Evolutionary conservation across 2,797 vertebrate genomes (phyloP).

Genomic region (Acrossocheilus fasciatus): DNA sequence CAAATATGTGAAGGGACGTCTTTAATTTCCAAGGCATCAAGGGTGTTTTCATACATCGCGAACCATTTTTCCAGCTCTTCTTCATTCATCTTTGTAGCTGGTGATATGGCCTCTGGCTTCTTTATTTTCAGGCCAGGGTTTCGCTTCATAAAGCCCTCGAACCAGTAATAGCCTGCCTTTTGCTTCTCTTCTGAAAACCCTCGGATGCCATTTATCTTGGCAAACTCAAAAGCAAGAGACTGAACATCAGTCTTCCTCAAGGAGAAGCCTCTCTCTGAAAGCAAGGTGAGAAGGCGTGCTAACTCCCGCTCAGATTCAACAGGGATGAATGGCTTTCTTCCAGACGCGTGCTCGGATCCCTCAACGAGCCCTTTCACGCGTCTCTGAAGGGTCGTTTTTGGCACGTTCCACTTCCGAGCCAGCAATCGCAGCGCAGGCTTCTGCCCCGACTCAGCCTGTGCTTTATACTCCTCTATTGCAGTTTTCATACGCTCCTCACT

Average conservation of each 20-base stretch:
- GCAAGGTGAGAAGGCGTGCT: slow-evolving; percentile 10
- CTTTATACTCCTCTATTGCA: slow-evolving; percentile 27
- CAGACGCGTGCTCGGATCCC: slow-evolving; percentile 9
- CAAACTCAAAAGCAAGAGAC: slow-evolving; percentile 40
- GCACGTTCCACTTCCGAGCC: slow-evolving; percentile 35
- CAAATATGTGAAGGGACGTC: slow-evolving; percentile 50
- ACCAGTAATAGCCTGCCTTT: slow-evolving; percentile 35
- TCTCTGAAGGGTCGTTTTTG: slow-evolving; percentile 16
- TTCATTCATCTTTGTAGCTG: slow-evolving; percentile 7
- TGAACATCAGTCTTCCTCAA: slow-evolving; percentile 35
- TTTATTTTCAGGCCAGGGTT: slow-evolving; percentile 45
- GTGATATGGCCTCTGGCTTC: slow-evolving; percentile 43
- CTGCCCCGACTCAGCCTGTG: not conserved
- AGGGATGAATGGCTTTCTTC: slow-evolving; percentile 30
- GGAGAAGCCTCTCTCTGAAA: slow-evolving; percentile 18
- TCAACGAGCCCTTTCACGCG: slow-evolving; percentile 28
- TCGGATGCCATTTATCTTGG: slow-evolving; percentile 19
- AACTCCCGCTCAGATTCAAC: slow-evolving; percentile 35
- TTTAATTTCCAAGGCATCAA: slow-evolving; percentile 19
- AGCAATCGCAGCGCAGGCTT: slow-evolving; percentile 13
- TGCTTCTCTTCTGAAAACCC: slow-evolving; percentile 40
- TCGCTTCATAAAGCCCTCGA: slow-evolving; percentile 47
- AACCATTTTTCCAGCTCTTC: slow-evolving; percentile 36
- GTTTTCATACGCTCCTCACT: slow-evolving; percentile 37
- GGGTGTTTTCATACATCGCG: not conserved